Base-by-base conservation (phyloP, 2,888 invertebrate genomes). In the Hyposoter dolosus region DNA sequence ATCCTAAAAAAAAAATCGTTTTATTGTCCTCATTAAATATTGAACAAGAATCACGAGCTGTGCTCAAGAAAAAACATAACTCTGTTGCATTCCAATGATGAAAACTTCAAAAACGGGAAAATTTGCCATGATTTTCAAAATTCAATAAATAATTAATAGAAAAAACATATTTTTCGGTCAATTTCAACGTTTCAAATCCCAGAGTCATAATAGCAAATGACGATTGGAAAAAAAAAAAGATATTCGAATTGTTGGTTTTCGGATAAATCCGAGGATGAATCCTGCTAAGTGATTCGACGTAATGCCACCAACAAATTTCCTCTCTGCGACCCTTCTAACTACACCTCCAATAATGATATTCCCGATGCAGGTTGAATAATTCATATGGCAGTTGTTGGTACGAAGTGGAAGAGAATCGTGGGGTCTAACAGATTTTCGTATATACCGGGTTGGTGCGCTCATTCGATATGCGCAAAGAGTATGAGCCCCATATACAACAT, bases 281-380 rank as follows among this genome's bases (percentile, higher is more conserved):
- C 10, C 47, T 65, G n/a, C 40, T 72, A 53, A 63, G 47, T 17
- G 69, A 76, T 83, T 85, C 56, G 28, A 23, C 53, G 15, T 45
- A 53, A 80, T 50, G 68, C 17, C 28, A 53, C 35, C 60, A 85
- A 85, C 53, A 75, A 77, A 86, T 83, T 80, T 83, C 50, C 72
- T 65, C 72, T 53, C 43, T 69, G 60, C 53, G 83, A 78, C 84
- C 74, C 79, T 72, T 65, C 68, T 82, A 72, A 83, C 68, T 79
- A 85, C 79, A 84, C 81, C 84, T 89, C 45, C 76, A 85, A 87
- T 72, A 85, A 87, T 88, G 79, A 77, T 88, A 88, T 88, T 88
- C 85, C 77, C 83, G 69, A 81, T 80, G 76, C 68, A 72, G 43
- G 63, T 87, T 91, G 89, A 89, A 91, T 90, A 83, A 91, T 90